These are phyloP conservation scores for Otus sunia DNA, from an alignment of 2,113 vertebrate genomes.

Conservation along the genomic window DNA sequence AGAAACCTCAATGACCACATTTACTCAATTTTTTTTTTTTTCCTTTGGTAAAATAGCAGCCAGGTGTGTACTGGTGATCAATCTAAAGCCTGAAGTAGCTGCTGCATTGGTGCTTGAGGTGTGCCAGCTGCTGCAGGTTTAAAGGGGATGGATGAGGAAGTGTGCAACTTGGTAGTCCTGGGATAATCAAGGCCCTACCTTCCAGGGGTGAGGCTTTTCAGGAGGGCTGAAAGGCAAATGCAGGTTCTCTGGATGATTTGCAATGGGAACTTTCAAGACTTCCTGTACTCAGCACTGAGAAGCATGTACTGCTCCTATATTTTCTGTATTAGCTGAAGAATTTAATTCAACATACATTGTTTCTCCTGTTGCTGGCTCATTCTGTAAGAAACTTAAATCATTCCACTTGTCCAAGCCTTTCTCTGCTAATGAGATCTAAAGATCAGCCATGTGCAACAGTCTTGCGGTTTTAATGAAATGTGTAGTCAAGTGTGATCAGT, in stretches of 20 bases:
- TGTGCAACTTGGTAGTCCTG: not conserved
- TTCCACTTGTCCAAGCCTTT: not conserved
- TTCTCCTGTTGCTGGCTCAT: not conserved
- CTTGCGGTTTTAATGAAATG: not conserved
- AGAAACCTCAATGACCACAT: not conserved
- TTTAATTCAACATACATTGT: accelerated
- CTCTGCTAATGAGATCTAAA: not conserved
- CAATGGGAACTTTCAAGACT: not conserved
- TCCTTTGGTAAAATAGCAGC: not conserved
- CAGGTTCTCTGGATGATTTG: not conserved
- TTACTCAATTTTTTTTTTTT: not conserved
- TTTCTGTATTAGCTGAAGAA: not conserved
- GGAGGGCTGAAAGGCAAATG: not conserved
- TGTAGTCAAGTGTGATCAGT: not conserved
- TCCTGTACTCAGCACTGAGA: not conserved
- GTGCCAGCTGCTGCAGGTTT: not conserved
- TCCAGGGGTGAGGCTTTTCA: not conserved
- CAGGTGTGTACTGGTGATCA: not conserved
- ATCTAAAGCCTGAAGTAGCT: not conserved
- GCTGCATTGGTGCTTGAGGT: not conserved
- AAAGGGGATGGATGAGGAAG: not conserved
- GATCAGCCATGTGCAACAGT: not conserved
- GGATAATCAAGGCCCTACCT: not conserved
- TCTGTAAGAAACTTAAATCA: not conserved
- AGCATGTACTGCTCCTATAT: not conserved